A percentile compares a stretch with the other conserved stretches of the same genome.
Evolutionary conservation across 2,797 vertebrate genomes (phyloP).

Genomic region (Myotis pilosus): DNA sequence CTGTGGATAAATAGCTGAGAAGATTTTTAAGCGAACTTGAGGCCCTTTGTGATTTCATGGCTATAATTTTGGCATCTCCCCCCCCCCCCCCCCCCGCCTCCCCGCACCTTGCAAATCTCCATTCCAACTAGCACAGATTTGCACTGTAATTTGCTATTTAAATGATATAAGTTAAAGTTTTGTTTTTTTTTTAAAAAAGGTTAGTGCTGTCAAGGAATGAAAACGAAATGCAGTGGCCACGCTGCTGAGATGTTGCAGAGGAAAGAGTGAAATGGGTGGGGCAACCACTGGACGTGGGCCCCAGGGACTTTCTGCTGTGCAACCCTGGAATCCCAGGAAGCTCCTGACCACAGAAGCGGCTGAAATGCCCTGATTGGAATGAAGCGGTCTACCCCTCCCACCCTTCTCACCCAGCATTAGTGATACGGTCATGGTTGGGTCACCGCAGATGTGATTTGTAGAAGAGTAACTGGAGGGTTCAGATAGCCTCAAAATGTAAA

Average conservation of each 20-base stretch:
- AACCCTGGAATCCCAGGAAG: neutral
- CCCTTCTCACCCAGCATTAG: neutral
- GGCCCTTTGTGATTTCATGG: constrained; percentile 1
- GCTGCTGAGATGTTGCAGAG: neutral
- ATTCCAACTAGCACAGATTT: neutral
- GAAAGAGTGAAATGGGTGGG: neutral
- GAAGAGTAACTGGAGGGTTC: neutral
- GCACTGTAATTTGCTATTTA: constrained; percentile 41
- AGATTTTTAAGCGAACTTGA: constrained; percentile 41
- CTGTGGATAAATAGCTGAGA: constrained; percentile 37
- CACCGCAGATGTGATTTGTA: neutral
- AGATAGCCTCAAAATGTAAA: constrained; percentile 22
- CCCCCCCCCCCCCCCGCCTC: neutral
- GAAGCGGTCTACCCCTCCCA: neutral
- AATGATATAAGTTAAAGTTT: constrained; percentile 47
- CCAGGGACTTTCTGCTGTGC: neutral
- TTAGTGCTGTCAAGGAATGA: neutral
- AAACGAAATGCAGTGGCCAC: neutral
- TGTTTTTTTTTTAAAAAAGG: neutral
- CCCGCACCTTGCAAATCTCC: constrained; percentile 43
- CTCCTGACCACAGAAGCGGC: neutral
- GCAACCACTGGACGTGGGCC: neutral
- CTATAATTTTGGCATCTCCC: neutral
- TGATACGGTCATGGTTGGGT: neutral
- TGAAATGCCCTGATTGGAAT: neutral